These are phyloP conservation scores for Trichoplusia ni DNA, from an alignment of 1,140 invertebrate species.

Conservation along the genomic window DNA sequence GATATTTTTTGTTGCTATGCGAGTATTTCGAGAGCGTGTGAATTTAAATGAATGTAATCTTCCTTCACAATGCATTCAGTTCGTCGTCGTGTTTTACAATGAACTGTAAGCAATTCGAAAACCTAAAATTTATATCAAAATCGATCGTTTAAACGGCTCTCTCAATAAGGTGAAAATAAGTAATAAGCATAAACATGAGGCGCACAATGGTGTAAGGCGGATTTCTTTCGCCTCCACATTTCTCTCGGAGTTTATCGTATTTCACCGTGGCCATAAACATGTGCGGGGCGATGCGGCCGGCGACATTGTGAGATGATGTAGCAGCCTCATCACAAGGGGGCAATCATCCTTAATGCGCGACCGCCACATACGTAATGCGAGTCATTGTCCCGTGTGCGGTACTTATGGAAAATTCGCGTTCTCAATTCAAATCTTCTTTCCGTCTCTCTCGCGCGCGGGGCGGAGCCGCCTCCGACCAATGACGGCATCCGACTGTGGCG, in stretches of 20 bases:
- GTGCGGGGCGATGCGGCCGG: slow-evolving; percentile 58
- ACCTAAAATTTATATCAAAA: slow-evolving; percentile 54
- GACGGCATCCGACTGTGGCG: slow-evolving; percentile 71
- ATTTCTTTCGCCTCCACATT: slow-evolving; percentile 75
- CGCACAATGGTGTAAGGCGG: slow-evolving; percentile 67
- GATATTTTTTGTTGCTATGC: slow-evolving; percentile 5
- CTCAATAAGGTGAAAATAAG: slow-evolving; percentile 75
- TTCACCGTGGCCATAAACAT: slow-evolving; percentile 68
- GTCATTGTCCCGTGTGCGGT: slow-evolving; percentile 79
- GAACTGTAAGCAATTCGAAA: slow-evolving; percentile 41
- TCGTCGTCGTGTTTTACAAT: slow-evolving; percentile 32
- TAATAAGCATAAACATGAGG: slow-evolving; percentile 77
- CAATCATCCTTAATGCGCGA: slow-evolving; percentile 79
- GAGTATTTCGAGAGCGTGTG: slow-evolving; percentile 27
- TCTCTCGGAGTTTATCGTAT: slow-evolving; percentile 75
- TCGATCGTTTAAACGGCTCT: slow-evolving; percentile 55
- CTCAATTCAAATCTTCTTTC: slow-evolving; percentile 78
- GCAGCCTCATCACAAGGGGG: slow-evolving; percentile 77
- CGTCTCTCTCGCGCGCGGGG: slow-evolving; percentile 77
- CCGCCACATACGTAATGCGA: slow-evolving; percentile 80
- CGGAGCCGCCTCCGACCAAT: slow-evolving; percentile 78
- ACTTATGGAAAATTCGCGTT: slow-evolving; percentile 81
- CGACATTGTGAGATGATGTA: slow-evolving; percentile 78
- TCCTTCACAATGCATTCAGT: slow-evolving; percentile 4
- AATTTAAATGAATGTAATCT: slow-evolving; percentile 34